Percentiles rank a stretch among this genome's conserved stretches.
Evolutionary conservation across 2,888 invertebrate genomes (phyloP).

Genomic region (Nomada ruficornis): DNA sequence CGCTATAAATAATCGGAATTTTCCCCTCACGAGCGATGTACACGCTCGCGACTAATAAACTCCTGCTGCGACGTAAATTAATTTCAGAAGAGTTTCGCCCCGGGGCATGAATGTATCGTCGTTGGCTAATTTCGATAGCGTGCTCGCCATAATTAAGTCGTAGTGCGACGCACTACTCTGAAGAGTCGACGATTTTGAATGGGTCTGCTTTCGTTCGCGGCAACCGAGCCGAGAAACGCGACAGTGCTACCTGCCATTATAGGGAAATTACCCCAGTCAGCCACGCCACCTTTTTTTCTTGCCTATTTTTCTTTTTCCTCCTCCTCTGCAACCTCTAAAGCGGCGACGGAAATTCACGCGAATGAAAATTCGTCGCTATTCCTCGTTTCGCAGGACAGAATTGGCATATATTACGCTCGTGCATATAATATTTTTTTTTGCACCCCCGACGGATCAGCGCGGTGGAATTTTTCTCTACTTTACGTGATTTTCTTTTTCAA

Average conservation of each 20-base stretch:
- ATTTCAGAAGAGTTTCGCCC: constrained; percentile 1
- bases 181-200: constrained; percentile 41
- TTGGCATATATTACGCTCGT: not conserved
- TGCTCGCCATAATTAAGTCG: constrained; percentile 43
- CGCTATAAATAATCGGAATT: not conserved
- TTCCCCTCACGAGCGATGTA: constrained; percentile 9
- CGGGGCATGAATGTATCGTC: constrained; percentile 17
- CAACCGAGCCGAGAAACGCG: constrained; percentile 25
- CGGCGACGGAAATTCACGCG: constrained; percentile 4
- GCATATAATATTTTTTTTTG: too few relatives aligned
- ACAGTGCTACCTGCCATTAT: constrained; percentile 14
- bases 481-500: too few relatives aligned
- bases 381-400: not conserved
- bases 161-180: constrained; percentile 1
- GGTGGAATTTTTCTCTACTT: too few relatives aligned
- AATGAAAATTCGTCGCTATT: not conserved
- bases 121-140: constrained; percentile 29
- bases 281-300: not conserved
- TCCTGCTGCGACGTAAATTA: not conserved
- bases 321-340: not conserved
- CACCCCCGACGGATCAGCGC: too few relatives aligned
- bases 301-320: not conserved
- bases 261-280: constrained; percentile 46
- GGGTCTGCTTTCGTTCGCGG: constrained; percentile 13
- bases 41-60: not conserved